Conservation (phyloP, 2,113 vertebrate species). For the Hemiscyllium ocellatum region DNA sequence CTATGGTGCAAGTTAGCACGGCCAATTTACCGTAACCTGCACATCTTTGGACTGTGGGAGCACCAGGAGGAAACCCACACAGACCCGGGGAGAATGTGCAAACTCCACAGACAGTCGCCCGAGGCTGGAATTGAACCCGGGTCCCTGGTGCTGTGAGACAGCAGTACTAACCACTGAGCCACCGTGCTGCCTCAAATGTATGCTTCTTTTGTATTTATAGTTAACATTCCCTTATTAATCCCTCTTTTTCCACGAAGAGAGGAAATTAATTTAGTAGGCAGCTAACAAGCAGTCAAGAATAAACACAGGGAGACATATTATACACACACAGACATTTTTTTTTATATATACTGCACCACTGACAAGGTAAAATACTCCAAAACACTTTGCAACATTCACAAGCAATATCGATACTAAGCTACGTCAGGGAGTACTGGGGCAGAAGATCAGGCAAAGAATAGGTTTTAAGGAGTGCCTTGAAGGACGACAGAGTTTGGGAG, state of each 20-base stretch:
- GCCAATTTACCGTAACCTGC: too few species aligned
- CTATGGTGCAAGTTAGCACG: too few species aligned
- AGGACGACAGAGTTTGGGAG: not conserved
- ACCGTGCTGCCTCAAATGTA: too few species aligned
- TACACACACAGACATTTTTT: too few species aligned
- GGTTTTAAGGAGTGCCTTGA: not conserved
- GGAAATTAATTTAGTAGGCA: not conserved
- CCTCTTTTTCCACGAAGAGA: not conserved
- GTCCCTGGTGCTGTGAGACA: too few species aligned
- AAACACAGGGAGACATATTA: not conserved
- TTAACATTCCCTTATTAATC: not conserved
- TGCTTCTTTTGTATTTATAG: too few species aligned
- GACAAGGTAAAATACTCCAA: not conserved
- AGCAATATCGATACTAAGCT: not conserved
- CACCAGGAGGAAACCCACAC: too few species aligned
- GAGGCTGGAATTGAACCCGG: too few species aligned
- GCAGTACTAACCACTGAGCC: too few species aligned
- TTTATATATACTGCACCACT: not conserved
- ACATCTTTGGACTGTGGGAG: too few species aligned
- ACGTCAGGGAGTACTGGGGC: not conserved
- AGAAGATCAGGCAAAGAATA: not conserved
- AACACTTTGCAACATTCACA: not conserved
- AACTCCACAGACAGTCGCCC: too few species aligned
- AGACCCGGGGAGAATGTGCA: too few species aligned
- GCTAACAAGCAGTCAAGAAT: not conserved